Conservation (phyloP, 2,888 invertebrate genomes). For the Gerris lacustris region DNA sequence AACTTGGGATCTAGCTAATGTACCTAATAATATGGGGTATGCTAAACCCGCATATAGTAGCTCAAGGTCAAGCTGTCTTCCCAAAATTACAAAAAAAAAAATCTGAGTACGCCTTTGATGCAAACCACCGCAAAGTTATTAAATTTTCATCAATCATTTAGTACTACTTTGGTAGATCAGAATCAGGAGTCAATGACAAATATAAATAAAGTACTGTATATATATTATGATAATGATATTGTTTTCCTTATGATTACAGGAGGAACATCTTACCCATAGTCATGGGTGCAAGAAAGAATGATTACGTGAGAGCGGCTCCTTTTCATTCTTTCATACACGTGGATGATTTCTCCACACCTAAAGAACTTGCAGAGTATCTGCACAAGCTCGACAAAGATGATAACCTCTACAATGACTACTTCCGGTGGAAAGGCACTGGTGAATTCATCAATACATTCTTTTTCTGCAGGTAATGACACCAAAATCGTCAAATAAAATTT, state of each 20-base stretch:
- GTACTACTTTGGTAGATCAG: too few relatives aligned
- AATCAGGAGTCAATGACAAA: too few relatives aligned
- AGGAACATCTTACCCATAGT: slow-evolving; percentile 84
- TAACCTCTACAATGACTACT: slow-evolving; percentile 84
- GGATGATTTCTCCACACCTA: slow-evolving; percentile 81
- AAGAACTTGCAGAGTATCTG: slow-evolving; percentile 76
- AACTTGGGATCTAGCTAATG: too few relatives aligned
- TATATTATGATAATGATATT: too few relatives aligned
- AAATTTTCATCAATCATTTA: too few relatives aligned
- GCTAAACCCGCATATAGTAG: too few relatives aligned
- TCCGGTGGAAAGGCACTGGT: slow-evolving; percentile 81
- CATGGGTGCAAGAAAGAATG: slow-evolving; percentile 87
- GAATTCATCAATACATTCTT: slow-evolving; percentile 93
- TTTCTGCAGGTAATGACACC: slow-evolving; percentile 70
- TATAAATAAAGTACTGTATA: too few relatives aligned
- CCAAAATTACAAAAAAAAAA: too few relatives aligned
- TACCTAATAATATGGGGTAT: too few relatives aligned
- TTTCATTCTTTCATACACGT: slow-evolving; percentile 88
- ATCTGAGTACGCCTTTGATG: too few relatives aligned
- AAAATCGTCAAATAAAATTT: not conserved
- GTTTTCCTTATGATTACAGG: slow-evolving; percentile 36
- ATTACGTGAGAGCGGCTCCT: slow-evolving; percentile 79
- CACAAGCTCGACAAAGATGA: slow-evolving; percentile 75
- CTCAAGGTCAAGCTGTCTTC: too few relatives aligned
- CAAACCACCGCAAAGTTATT: too few relatives aligned